These are phyloP conservation scores for Rynchops niger DNA, from an alignment of 2,113 vertebrate species.

Conservation along the genomic window DNA sequence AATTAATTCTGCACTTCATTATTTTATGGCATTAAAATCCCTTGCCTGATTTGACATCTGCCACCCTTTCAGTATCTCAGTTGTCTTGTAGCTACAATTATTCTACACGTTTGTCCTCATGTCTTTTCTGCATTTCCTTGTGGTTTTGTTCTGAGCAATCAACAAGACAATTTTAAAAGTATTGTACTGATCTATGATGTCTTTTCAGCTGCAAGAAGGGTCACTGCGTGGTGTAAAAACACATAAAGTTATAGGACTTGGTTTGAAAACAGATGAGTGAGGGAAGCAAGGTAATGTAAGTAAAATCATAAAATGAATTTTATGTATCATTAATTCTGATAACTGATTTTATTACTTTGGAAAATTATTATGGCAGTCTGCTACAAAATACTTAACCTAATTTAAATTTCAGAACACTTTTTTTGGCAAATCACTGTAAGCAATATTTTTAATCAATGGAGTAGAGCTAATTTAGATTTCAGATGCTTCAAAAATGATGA, in stretches of 20 bases:
- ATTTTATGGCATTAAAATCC: background rate
- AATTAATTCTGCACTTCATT: background rate
- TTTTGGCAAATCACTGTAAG: conserved; percentile 64
- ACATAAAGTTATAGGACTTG: conserved; percentile 6
- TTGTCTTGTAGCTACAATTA: background rate
- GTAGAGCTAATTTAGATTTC: conserved; percentile 71
- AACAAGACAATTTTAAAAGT: background rate
- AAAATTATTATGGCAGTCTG: conserved; percentile 72
- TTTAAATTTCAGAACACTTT: conserved; percentile 72
- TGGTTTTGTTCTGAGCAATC: background rate
- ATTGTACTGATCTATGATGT: background rate
- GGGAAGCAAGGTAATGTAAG: conserved; percentile 40
- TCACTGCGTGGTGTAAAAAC: background rate
- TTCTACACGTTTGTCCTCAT: background rate
- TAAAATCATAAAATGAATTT: conserved; percentile 73
- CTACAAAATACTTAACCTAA: conserved; percentile 73
- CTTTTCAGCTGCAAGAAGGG: background rate
- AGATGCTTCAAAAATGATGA: conserved; percentile 13
- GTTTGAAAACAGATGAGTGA: conserved; percentile 51
- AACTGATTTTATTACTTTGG: conserved; percentile 71
- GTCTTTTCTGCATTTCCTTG: background rate
- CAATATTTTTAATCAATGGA: conserved; percentile 74
- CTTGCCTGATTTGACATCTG: background rate
- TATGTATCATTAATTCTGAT: conserved; percentile 76
- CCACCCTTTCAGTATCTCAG: background rate